A percentile compares a stretch with the other conserved stretches of the same genome.
Evolutionary conservation across 2,113 vertebrate species (phyloP).

Genomic region (Rhadina sibilatrix): DNA sequence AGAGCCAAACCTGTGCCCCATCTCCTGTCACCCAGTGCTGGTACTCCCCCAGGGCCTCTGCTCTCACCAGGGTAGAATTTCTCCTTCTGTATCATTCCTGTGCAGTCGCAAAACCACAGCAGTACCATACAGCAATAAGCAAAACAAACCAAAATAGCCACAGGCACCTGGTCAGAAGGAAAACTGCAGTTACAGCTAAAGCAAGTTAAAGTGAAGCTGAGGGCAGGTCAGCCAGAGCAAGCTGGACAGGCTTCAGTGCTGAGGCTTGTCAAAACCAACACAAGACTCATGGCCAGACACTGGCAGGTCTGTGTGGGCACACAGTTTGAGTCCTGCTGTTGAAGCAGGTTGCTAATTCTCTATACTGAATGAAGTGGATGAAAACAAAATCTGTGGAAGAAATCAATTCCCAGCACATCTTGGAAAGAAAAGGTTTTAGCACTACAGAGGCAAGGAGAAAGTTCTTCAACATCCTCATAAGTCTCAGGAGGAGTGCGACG

Average conservation of each 20-base stretch:
- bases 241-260: background rate
- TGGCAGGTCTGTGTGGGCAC: background rate
- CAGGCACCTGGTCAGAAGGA: background rate
- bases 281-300: background rate
- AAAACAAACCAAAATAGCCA: background rate
- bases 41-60: background rate
- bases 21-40: background rate
- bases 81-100: background rate
- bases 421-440: background rate
- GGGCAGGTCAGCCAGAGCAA: background rate
- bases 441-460: background rate
- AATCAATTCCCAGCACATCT: background rate
- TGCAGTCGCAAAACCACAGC: background rate
- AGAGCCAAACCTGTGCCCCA: background rate
- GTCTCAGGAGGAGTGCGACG: rapidly evolving
- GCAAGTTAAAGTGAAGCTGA: background rate
- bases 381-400: background rate
- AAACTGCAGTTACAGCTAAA: background rate
- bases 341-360: background rate
- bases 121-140: no score
- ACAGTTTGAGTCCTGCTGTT: background rate
- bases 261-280: background rate
- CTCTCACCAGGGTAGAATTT: background rate
- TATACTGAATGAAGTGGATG: background rate
- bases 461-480: background rate